Conservation (phyloP, 2,888 invertebrate genomes). For the Noctua janthe region DNA sequence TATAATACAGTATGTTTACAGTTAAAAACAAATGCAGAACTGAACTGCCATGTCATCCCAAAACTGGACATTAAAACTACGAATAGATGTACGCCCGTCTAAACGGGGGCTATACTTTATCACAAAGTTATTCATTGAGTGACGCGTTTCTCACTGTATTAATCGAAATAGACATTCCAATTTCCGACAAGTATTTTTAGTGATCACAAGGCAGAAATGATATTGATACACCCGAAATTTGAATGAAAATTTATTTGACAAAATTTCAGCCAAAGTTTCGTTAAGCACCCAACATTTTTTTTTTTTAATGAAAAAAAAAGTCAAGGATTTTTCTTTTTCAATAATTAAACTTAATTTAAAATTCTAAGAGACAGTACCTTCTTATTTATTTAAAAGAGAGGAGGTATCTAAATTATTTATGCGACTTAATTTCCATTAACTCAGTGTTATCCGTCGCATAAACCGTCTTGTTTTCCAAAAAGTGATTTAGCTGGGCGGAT, state of each 20-base stretch:
- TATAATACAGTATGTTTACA: background rate
- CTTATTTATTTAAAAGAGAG: constrained; percentile 18
- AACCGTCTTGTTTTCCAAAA: constrained; percentile 23
- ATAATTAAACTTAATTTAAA: background rate
- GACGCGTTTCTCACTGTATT: constrained; percentile 15
- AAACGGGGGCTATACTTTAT: too few relatives aligned
- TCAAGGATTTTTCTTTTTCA: background rate
- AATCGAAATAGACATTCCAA: constrained; percentile 22
- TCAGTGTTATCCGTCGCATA: constrained; percentile 3
- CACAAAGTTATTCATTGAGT: background rate
- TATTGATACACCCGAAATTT: background rate
- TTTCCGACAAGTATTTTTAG: constrained; percentile 22
- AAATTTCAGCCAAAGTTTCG: background rate
- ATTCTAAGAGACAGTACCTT: background rate
- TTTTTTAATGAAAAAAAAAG: background rate
- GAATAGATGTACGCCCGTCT: background rate
- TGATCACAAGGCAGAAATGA: constrained; percentile 5
- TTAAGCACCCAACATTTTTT: background rate
- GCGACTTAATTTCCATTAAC: constrained; percentile 23
- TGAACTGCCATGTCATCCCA: background rate
- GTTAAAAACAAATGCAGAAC: background rate
- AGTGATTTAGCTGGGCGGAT: constrained; percentile 21
- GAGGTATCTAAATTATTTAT: constrained; percentile 17
- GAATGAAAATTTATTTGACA: background rate
- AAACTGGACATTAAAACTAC: background rate